Evolutionary conservation across 1,140 invertebrate genomes (phyloP), one percentile per base, ranked within the genome.

Genomic region (Planococcus citri): DNA sequence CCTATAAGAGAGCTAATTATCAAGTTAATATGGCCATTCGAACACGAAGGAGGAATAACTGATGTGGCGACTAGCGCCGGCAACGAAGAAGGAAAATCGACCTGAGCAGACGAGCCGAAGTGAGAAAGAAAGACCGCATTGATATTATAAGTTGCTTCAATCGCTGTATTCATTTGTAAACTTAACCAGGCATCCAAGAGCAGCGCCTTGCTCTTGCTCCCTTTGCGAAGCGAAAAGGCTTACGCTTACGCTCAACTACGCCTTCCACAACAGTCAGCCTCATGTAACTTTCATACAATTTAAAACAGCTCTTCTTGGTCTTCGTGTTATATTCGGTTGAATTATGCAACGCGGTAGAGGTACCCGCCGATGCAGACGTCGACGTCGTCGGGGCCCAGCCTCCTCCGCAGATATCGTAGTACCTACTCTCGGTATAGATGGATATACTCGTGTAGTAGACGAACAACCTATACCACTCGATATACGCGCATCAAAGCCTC

Each of bases 1-100:
- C 87, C 84, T 88, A 89, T 88, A 88, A 88, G 87, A 86, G 83
- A 87, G 84, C 87, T 89, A 89, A 89, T 89, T 89, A 89, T 88
- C 86, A 89, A 88, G 87, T 88, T 88, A 88, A 88, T 88, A 88
- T 87, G 87, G 86, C 83, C 82, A 84, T 85, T 85, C 82, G 83
- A 83, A 83, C 82, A 81, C 80, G 60, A 24, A 64, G 60, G 21
- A 64, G 60, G 60, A 64, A 64, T 64, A 64, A 64, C 60, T 27
- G 60, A 64, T 64, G 60, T 24, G 60, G 25, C 60, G 12, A 64
- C 17, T 64, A 64, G 22, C 20, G 60, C 21, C 17, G 17, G 51
- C 51, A 20, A 24, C 60, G 80, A 51, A 82, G 80, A 76, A 82
- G 80, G 79, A 75, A 73, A 69, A 74, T 72, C 71, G 73, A 73